Evolutionary conservation across 2,888 invertebrate species (phyloP).

Genomic region (Volucella zonaria): DNA sequence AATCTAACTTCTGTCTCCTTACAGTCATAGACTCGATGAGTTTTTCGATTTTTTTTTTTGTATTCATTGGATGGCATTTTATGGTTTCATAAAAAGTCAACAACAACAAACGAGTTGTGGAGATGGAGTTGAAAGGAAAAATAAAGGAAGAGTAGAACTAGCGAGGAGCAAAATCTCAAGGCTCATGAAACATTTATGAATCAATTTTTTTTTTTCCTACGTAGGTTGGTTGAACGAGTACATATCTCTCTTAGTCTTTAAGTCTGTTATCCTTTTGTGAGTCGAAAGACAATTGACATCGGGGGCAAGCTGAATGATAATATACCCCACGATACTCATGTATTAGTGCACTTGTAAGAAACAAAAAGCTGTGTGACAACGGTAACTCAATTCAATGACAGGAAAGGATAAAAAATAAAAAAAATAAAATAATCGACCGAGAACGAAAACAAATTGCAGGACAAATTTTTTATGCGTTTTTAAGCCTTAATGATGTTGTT

Average conservation of each 20-base stretch:
- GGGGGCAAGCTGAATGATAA: conserved; percentile 30
- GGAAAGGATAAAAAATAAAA: conserved; percentile 14
- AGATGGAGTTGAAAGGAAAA: background rate
- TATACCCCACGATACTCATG: conserved; percentile 2
- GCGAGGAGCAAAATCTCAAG: conserved; percentile 37
- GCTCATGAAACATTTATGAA: conserved; percentile 71
- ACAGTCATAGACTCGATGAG: conserved; percentile 46
- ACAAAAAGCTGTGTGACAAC: background rate
- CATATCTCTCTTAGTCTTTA: background rate
- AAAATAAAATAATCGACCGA: background rate
- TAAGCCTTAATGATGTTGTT: conserved; percentile 67
- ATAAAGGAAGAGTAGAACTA: background rate
- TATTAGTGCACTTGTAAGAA: conserved; percentile 19
- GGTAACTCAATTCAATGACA: conserved; percentile 62
- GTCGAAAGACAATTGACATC: conserved; percentile 31
- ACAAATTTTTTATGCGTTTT: conserved; percentile 69
- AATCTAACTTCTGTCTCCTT: conserved; percentile 6
- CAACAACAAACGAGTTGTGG: background rate
- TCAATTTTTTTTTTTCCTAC: conserved; percentile 61
- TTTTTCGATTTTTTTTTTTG: conserved; percentile 9
- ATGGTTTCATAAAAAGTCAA: conserved; percentile 51
- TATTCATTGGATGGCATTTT: conserved; percentile 47
- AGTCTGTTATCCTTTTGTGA: background rate
- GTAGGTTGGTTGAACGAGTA: background rate
- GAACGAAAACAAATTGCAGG: conserved; percentile 55